Percentiles rank a stretch among this genome's conserved stretches.
Evolutionary conservation across 1,140 invertebrate species (phyloP).

Genomic region (Anastrepha obliqua): DNA sequence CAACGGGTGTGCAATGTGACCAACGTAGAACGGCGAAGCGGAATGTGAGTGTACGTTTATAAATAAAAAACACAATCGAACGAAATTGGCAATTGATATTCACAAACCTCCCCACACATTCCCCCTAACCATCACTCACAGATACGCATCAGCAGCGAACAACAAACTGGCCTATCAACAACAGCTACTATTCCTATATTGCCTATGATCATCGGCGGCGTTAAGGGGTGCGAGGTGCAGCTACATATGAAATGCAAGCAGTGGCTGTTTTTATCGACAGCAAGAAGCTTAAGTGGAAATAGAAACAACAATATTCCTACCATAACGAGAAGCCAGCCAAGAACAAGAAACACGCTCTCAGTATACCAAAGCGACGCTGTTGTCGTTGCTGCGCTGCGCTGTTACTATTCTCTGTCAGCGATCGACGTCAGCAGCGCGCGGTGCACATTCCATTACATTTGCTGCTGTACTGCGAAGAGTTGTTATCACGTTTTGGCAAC

Average conservation of each 20-base stretch:
- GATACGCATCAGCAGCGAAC: not conserved
- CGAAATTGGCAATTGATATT: not conserved
- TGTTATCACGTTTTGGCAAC: slow-evolving; percentile 72
- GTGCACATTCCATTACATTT: slow-evolving; percentile 45
- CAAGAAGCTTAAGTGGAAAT: not conserved
- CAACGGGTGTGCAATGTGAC: slow-evolving; percentile 17
- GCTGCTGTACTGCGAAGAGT: slow-evolving; percentile 58
- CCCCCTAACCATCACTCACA: not conserved
- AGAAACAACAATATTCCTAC: not conserved
- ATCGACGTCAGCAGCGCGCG: slow-evolving; percentile 56
- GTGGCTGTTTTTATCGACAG: not conserved
- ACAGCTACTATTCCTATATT: not conserved
- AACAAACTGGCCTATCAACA: not conserved
- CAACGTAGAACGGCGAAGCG: not conserved
- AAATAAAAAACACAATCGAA: not conserved
- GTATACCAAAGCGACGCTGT: not conserved
- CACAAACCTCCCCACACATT: not conserved
- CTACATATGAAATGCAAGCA: slow-evolving; percentile 38
- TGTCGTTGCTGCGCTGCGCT: slow-evolving; percentile 58
- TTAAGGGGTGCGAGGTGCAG: not conserved
- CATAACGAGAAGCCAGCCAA: not conserved
- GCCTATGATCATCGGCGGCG: not conserved
- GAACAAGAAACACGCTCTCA: not conserved
- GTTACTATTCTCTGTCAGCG: not conserved
- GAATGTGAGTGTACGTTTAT: not conserved